Percentiles rank a stretch among this genome's conserved stretches.
Conservation (phyloP, 2,888 invertebrate species). For the Drosophila anomalata region DNA sequence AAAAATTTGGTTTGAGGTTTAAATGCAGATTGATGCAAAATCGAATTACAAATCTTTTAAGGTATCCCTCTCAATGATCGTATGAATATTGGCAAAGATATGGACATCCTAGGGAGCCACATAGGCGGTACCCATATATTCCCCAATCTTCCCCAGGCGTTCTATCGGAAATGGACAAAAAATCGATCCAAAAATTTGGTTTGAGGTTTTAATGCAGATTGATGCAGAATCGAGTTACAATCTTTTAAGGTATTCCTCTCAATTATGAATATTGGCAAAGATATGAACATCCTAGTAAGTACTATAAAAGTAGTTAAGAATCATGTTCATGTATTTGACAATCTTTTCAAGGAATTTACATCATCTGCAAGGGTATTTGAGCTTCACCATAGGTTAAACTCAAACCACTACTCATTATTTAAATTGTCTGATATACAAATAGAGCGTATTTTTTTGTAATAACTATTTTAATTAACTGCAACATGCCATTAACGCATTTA, state of each 20-base stretch:
- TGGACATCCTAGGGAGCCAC: neutral
- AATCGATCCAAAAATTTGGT: too few species aligned
- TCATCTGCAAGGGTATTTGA: neutral
- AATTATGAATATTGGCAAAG: too few species aligned
- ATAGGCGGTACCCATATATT: neutral
- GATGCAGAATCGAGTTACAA: too few species aligned
- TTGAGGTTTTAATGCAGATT: neutral
- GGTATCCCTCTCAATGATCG: neutral
- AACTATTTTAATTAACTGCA: constrained; percentile 37
- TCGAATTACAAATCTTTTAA: too few species aligned
- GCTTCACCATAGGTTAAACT: neutral
- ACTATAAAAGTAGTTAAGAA: too few species aligned
- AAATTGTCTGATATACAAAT: constrained; percentile 7
- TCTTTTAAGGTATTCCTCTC: too few species aligned
- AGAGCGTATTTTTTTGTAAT: constrained; percentile 38
- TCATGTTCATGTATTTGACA: too few species aligned
- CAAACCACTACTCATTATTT: neutral
- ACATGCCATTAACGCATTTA: constrained; percentile 16
- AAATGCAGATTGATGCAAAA: too few species aligned
- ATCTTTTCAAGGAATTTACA: neutral
- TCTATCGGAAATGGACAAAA: too few species aligned
- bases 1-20: too few species aligned
- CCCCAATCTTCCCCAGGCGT: neutral
- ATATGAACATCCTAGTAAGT: too few species aligned
- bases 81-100: neutral